Base-by-base conservation (phyloP, 2,888 invertebrate genomes). In the Drosophila limbata region DNA sequence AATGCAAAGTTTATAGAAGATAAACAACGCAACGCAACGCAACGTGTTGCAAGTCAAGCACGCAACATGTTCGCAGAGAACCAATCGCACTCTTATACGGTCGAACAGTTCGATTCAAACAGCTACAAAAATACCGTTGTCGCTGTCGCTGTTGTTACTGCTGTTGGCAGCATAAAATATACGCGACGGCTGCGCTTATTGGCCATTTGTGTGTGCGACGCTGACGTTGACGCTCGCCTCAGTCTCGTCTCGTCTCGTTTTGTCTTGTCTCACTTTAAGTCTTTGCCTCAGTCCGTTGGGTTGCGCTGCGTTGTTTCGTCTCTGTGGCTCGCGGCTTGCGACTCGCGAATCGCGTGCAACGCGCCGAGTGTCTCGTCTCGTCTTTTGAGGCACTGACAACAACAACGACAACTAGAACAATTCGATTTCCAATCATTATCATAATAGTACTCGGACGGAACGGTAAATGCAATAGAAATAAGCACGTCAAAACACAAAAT, bases 151-250 rank as follows among this genome's bases (percentile, higher is more conserved):
- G 61, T 42, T 40, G 28, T 15, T 21, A 33, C 28, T 25, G 21
- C 55, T 21, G 51, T 39, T 59, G 52, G 78, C 68, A 73, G 76
- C 88, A 85, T 86, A 81, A 86, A 89, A 89, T 89, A 83, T 89
- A 88, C 56, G 73, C 74, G 75, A 59, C 51, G 47, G 68, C 59
- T 56, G 61, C 60, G 79, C 75, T 69, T 79, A 69, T 83, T 69
- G 88, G 88, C 81, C 88, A 86, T 89, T 86, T 80, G 88, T 83
- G 75, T 83, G 68, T 74, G 87, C 79, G 84, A 85, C 82, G 89
- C 81, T 61, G 78, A 79, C 83, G 88, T 50, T 73, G 80, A 79
- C 80, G 69, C 28, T 67, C 42, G 77, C 62, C 44, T 70, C 28
- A 8, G 28, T 28, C 28, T 28, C 28, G 28, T 28, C 28, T 28